Percentiles rank a stretch among this genome's conserved stretches.
phyloP scores from a whole-genome alignment of 2,797 vertebrate genomes.

The Synaphobranchus kaupii region DNA sequence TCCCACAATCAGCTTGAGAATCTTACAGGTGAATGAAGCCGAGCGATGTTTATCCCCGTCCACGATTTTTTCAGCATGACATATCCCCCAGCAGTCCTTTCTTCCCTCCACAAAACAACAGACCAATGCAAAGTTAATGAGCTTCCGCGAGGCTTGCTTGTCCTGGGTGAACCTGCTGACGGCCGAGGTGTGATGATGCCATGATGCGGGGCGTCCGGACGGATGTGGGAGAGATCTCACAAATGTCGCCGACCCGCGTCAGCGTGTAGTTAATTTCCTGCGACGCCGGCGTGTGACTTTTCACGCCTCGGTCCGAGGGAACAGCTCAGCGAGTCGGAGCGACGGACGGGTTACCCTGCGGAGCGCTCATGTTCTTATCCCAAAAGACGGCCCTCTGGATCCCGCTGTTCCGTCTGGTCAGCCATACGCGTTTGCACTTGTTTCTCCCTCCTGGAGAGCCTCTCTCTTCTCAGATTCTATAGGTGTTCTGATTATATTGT shows the following conservation, averaged over 20 bases:
- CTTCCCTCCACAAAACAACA: constrained; percentile 13
- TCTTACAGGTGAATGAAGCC: constrained; percentile 35
- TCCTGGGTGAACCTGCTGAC: neutral
- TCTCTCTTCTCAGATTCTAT: neutral
- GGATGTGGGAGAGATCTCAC: constrained; percentile 34
- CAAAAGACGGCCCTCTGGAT: neutral
- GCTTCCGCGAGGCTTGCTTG: neutral
- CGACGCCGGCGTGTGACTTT: constrained; percentile 41
- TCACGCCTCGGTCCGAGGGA: constrained; percentile 37
- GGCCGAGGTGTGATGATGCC: neutral
- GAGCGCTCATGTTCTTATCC: neutral
- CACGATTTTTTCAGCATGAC: neutral
- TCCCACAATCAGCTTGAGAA: constrained; percentile 33
- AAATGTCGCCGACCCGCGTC: constrained; percentile 32
- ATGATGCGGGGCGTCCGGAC: neutral
- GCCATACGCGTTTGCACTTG: neutral
- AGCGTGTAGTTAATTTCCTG: constrained; percentile 38
- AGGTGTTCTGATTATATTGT: neutral
- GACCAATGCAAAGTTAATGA: neutral
- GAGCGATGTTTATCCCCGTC: constrained; percentile 5
- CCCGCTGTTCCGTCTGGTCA: neutral
- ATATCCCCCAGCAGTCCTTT: neutral
- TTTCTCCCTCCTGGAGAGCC: neutral
- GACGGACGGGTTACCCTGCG: constrained; percentile 23
- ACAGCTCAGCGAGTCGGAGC: constrained; percentile 30